Evolutionary conservation across 92 coral and sea anemone species (phyloP), one percentile per base, ranked within the genome.

Genomic region (Muricea muricata): DNA sequence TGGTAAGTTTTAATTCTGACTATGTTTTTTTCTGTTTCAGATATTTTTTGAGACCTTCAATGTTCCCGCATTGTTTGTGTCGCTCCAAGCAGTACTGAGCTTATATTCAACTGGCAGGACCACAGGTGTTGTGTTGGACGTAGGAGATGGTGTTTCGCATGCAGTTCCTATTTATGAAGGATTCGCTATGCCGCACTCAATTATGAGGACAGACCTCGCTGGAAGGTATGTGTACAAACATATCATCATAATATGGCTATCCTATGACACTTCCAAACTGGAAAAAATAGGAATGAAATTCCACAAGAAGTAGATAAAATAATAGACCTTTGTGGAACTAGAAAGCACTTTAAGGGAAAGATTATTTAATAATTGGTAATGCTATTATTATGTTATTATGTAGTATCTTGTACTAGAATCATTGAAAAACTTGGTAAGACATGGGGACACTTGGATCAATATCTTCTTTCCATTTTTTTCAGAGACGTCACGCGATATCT

Each of bases 131-230:
- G 99, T 97, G 20, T 93, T 97, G 25, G 99, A 97, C 87, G 88
- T 95, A 56, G 99, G 99, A 56, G 99, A 97, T 89, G 99, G 99
- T 25, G 99, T 97, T 28, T 92, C 99, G 25, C 99, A 97, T 50
- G 94, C 99, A 26, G 99, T 97, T 10, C 99, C 99, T n/a, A 97
- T 97, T 50, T 97, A 97, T 82, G 98, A 97, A 83, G 99, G 99
- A 48, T 97, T 97, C 92, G 99, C 99, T 11, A 97, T 97, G 99
- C 99, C 99, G 23, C 99, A 97, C 56, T 97, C 99, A 8, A 97
- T 97, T 57, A 94, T 97, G 98, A 97, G 99, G 54, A 92, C 97
- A 47, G 99, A 97, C 39, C 91, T 97, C 78, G 99, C 99, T 65
- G 99, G 99, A 79, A 97, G 99, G 99, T 97, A n/a, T n/a, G n/a